Evolutionary conservation across 1,140 invertebrate genomes (phyloP).

Genomic region (Lanistes nyassanus): DNA sequence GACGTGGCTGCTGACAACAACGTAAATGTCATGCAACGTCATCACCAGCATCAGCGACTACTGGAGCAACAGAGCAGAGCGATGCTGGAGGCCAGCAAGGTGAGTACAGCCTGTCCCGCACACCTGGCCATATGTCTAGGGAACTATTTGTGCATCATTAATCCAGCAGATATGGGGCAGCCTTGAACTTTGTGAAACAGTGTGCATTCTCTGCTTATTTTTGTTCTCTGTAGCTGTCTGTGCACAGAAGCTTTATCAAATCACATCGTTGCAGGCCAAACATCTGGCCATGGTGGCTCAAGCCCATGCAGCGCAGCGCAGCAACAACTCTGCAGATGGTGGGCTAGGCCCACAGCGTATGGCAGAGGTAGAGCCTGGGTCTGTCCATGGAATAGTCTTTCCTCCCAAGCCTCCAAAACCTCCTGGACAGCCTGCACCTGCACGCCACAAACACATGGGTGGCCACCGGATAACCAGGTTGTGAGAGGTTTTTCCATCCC

Average conservation of each 20-base stretch:
- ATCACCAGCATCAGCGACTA: not conserved
- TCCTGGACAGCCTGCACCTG: constrained; percentile 42
- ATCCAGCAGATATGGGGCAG: too few species aligned
- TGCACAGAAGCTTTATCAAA: not conserved
- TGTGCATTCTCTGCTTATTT: too few species aligned
- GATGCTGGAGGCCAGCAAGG: constrained; percentile 20
- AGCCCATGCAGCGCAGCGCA: constrained; percentile 58
- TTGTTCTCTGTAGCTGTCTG: not conserved
- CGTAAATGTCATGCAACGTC: not conserved
- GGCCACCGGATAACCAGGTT: constrained; percentile 53
- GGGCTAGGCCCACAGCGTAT: not conserved
- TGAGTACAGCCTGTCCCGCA: not conserved
- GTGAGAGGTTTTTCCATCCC: not conserved
- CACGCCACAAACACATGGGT: constrained; percentile 38
- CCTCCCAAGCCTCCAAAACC: constrained; percentile 48
- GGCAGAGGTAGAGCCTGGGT: not conserved
- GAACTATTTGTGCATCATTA: too few species aligned
- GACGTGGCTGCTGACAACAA: not conserved
- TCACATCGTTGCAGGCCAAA: constrained; percentile 60
- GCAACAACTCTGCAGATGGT: constrained; percentile 7
- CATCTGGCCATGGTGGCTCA: constrained; percentile 65
- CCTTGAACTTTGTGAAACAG: too few species aligned
- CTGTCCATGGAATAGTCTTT: not conserved
- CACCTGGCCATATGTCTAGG: too few species aligned
- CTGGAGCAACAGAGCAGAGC: constrained; percentile 2